phyloP scores from a whole-genome alignment of 2,888 invertebrate genomes.

The Drosophila meridionalis region DNA sequence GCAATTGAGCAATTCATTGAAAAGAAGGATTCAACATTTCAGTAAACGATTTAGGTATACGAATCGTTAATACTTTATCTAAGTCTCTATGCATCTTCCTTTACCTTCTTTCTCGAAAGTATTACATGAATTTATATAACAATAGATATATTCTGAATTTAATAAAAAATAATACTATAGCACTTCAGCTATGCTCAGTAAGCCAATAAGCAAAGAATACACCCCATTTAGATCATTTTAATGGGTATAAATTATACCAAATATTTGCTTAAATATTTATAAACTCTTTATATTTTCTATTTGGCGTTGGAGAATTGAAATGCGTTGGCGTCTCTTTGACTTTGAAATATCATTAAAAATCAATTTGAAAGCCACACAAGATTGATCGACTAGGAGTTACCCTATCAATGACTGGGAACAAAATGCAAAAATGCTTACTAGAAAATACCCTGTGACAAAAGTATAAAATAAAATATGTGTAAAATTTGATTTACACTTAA shows the following conservation, averaged over 20 bases:
- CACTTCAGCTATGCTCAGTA: too few relatives aligned
- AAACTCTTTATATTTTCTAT: slow-evolving; percentile 33
- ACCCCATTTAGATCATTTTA: background rate
- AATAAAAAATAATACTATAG: too few relatives aligned
- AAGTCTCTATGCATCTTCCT: too few relatives aligned
- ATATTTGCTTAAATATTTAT: slow-evolving; percentile 62
- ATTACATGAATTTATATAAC: too few relatives aligned
- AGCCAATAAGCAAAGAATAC: background rate
- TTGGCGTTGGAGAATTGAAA: background rate
- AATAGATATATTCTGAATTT: background rate
- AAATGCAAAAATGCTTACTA: too few relatives aligned
- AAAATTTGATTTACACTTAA: background rate
- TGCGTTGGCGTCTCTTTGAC: slow-evolving; percentile 8
- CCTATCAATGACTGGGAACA: background rate
- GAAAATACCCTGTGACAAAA: too few relatives aligned
- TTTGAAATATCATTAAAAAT: background rate
- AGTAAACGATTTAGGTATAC: background rate
- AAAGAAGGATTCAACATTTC: too few relatives aligned
- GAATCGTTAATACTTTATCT: too few relatives aligned
- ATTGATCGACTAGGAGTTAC: background rate
- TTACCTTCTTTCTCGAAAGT: too few relatives aligned
- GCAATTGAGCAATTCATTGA: background rate
- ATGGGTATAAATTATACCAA: slow-evolving; percentile 8
- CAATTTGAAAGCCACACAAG: background rate
- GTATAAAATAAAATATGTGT: too few relatives aligned